Evolutionary conservation across 2,888 invertebrate genomes (phyloP).

Genomic region (Helicoverpa assulta): DNA sequence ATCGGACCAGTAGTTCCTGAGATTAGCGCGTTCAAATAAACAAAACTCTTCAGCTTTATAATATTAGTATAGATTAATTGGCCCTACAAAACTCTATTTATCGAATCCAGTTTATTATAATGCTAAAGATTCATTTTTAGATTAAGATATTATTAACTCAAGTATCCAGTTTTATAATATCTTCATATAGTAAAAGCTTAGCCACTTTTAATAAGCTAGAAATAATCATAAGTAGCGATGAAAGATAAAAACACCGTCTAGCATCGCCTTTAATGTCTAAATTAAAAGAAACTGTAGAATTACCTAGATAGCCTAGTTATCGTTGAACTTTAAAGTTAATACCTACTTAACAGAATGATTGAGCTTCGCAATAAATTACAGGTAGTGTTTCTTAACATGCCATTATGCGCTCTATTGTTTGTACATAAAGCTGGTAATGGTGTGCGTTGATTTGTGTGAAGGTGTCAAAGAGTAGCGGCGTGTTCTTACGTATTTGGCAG

Average conservation of each 20-base stretch:
- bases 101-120: background rate
- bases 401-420: constrained; percentile 38
- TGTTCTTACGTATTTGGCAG: constrained; percentile 53
- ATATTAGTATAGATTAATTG: background rate
- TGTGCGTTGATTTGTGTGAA: constrained; percentile 22
- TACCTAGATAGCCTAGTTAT: constrained; percentile 35
- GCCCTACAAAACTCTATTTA: constrained; percentile 27
- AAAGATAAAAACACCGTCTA: constrained; percentile 10
- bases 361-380: constrained; percentile 42
- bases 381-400: constrained; percentile 20
- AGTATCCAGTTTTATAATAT: background rate
- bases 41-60: no score
- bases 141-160: constrained; percentile 11
- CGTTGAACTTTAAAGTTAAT: constrained; percentile 58
- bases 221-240: constrained; percentile 8
- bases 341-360: constrained; percentile 46
- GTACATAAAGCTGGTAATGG: constrained; percentile 26
- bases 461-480: constrained; percentile 60
- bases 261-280: constrained; percentile 48
- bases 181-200: constrained; percentile 23
- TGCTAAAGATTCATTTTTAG: constrained; percentile 1
- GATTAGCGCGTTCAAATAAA: no score
- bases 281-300: constrained; percentile 47
- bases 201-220: constrained; percentile 15
- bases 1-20: no score